These are phyloP conservation scores for Carassius gibelio DNA, from an alignment of 2,113 vertebrate species.

Conservation along the genomic window DNA sequence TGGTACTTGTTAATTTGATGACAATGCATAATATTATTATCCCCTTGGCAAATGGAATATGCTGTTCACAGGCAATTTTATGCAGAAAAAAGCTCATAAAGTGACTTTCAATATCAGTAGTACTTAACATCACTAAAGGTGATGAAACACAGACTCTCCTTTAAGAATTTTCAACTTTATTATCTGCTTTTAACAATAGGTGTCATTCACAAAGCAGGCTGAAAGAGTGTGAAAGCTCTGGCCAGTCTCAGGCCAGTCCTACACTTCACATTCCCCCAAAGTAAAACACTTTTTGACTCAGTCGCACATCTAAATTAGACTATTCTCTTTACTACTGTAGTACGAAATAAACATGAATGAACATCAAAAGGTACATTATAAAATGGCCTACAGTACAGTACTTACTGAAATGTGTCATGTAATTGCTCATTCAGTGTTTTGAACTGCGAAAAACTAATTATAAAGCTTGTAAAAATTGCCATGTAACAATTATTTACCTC, in stretches of 20 bases:
- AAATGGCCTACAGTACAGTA: too few species aligned
- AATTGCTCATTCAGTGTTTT: too few species aligned
- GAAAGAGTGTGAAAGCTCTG: not conserved
- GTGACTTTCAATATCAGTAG: not conserved
- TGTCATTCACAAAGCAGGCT: not conserved
- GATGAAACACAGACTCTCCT: not conserved
- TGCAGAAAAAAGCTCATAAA: not conserved
- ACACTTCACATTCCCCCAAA: not conserved
- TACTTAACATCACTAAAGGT: not conserved
- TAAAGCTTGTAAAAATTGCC: too few species aligned
- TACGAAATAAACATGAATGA: too few species aligned
- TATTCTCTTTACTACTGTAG: too few species aligned
- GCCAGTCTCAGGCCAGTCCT: not conserved
- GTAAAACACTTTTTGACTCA: constrained; percentile 6
- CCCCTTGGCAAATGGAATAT: not conserved
- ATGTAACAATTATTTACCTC: too few species aligned
- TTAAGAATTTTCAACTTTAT: not conserved
- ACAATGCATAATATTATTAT: not conserved
- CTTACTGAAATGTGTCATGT: too few species aligned
- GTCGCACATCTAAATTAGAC: not conserved
- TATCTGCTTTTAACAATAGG: not conserved
- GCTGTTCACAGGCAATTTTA: not conserved
- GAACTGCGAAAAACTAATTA: too few species aligned
- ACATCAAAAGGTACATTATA: too few species aligned
- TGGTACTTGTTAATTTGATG: not conserved